A percentile compares a stretch with the other conserved stretches of the same genome.
Conservation (phyloP, 1,140 invertebrate genomes). For the Chrysoperla carnea region DNA sequence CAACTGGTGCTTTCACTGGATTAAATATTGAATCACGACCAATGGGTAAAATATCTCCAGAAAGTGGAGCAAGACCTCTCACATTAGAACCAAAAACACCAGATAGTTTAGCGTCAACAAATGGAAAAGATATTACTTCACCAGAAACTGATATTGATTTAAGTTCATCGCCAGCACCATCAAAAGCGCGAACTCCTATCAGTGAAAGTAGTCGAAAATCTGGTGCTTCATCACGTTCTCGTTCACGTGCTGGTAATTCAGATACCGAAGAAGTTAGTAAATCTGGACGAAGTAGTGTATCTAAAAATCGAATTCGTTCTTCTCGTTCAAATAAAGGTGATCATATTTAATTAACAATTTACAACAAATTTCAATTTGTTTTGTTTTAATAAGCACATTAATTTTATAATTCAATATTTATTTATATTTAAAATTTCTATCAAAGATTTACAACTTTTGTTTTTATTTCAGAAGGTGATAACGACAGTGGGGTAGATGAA, state of each 20-base stretch:
- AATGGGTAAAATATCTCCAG: neutral
- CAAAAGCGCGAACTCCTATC: neutral
- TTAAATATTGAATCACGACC: neutral
- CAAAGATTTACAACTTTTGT: slow-evolving; percentile 1
- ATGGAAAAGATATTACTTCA: neutral
- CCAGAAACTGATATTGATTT: neutral
- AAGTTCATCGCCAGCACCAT: neutral
- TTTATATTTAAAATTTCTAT: too few relatives aligned
- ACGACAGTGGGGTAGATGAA: slow-evolving; percentile 60
- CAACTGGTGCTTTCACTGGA: too few relatives aligned
- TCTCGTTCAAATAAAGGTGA: neutral
- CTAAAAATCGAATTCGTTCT: neutral
- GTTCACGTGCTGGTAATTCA: neutral
- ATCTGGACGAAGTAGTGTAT: neutral
- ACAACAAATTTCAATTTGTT: too few relatives aligned
- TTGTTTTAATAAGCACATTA: too few relatives aligned
- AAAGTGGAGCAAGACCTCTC: neutral
- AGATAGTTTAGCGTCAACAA: neutral
- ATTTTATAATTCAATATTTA: too few relatives aligned
- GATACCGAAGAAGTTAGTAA: neutral
- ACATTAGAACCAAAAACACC: neutral
- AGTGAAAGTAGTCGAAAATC: neutral
- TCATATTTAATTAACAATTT: too few relatives aligned
- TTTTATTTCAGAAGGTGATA: slow-evolving; percentile 51
- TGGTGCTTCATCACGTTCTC: neutral